Conservation (phyloP, 2,113 vertebrate genomes). For the Tragelaphus strepsiceros region DNA sequence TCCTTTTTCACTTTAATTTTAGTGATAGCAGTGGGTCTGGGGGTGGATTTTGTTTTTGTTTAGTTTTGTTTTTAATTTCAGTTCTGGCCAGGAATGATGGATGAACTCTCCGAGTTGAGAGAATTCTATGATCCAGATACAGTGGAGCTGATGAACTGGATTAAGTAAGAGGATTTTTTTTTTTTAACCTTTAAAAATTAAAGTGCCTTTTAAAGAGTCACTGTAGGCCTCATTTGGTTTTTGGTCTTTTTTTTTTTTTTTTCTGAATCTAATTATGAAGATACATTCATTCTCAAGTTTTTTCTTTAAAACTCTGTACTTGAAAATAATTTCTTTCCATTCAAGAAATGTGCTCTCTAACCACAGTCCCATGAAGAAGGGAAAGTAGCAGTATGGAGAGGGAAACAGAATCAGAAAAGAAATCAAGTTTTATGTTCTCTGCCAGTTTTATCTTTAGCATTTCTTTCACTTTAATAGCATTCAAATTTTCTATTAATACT, state of each 20-base stretch:
- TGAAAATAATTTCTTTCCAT: neutral
- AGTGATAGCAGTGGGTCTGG: neutral
- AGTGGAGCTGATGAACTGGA: conserved; percentile 99
- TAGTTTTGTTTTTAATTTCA: conserved; percentile 77
- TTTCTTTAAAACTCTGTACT: neutral
- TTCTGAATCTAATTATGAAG: neutral
- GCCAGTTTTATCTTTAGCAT: neutral
- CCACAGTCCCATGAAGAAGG: neutral
- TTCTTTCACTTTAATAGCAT: neutral
- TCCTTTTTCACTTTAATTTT: conserved; percentile 19
- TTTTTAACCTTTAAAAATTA: conserved; percentile 63
- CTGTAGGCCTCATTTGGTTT: neutral
- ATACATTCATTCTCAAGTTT: neutral
- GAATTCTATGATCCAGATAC: conserved; percentile 99
- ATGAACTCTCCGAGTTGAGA: conserved; percentile 93
- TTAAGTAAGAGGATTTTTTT: conserved; percentile 88
- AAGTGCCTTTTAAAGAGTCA: conserved; percentile 61
- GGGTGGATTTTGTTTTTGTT: conserved; percentile 53
- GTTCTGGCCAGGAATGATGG: conserved; percentile 95
- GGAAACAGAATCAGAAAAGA: neutral
- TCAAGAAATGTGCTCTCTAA: neutral
- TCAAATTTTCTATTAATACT: neutral
- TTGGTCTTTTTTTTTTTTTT: conserved; percentile 24
- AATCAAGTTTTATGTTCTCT: neutral
- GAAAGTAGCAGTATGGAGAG: neutral